These are phyloP conservation scores for Sternarchorhynchus goeldii DNA, from an alignment of 2,797 vertebrate species.

Conservation along the genomic window DNA sequence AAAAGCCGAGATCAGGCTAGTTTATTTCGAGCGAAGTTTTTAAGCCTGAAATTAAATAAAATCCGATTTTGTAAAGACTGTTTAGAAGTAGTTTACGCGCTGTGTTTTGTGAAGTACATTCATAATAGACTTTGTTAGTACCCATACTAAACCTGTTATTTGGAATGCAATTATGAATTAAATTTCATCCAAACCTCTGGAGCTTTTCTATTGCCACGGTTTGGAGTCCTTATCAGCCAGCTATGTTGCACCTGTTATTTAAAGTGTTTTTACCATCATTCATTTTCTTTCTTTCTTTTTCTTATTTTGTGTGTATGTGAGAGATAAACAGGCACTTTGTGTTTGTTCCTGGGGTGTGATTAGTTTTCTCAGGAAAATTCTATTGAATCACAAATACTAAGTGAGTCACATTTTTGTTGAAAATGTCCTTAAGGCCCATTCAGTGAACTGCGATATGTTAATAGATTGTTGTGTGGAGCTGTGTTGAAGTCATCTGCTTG, in stretches of 20 bases:
- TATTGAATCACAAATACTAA: no score
- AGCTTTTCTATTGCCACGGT: background rate
- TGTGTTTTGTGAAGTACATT: no score
- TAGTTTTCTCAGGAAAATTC: no score
- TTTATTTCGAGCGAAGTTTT: background rate
- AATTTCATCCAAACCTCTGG: background rate
- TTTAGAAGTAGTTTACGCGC: no score
- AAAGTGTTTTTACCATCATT: conserved; percentile 5
- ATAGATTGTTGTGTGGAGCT: background rate
- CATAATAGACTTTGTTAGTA: no score
- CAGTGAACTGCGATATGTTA: background rate
- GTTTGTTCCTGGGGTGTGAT: background rate
- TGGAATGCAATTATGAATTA: background rate
- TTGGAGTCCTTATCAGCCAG: background rate
- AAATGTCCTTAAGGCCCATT: background rate
- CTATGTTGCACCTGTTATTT: background rate
- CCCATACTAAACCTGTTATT: no score
- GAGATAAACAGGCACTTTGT: background rate
- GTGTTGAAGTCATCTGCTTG: no score
- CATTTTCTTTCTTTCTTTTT: no score
- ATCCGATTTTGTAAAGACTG: no score
- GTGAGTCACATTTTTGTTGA: no score
- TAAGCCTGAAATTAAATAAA: no score
- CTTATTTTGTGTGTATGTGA: background rate
- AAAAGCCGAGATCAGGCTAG: background rate